Base-by-base conservation (phyloP, 2,888 invertebrate species). In the Xanthia icteritia region DNA sequence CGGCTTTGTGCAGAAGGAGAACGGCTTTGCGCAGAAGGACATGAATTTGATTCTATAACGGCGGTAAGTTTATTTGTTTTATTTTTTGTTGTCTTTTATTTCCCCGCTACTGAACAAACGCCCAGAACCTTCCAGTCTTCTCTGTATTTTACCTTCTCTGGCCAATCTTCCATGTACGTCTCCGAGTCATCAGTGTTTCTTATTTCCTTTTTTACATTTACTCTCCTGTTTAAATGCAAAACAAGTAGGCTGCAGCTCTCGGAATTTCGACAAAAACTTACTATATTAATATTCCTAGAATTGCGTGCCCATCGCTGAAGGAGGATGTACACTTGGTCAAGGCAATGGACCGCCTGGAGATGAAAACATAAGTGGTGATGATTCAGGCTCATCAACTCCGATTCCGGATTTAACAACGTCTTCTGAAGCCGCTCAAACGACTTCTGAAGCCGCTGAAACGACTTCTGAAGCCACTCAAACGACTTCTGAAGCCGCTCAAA, bases 401-500 rank as follows among this genome's bases (percentile, higher is more conserved):
- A 42, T 8, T 61, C 60, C 61, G 1, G 69, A 70, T 27, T 27
- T 15, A 61, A 70, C 42, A 8, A 61, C 61, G 74, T 3, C 75
- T 90, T 51, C 68, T 27, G 54, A 23, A 83, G 48, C n/a, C 85
- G 89, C 79, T 82, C 87, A 42, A 27, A 42, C 51, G 5, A 5
- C 75, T 90, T 42, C 68, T 27, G 48, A 23, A 84, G 45, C 31
- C 85, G 90, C 81, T 82, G 86, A 36, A n/a, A 45, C 61, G 11
- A 64, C 74, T 1, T 17, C 56, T 1, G 66, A 73, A 68, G 36
- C 54, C 1, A 9, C 48, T 39, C 66, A 48, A 68, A 51, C 27
- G 8, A 74, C 69, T 31, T 31, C 31, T 31, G 31, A 31, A 31
- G 31, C 31, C 31, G 2, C 31, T 31, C 2, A 31, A 31, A 31